Evolutionary conservation across 2,797 vertebrate genomes (phyloP).

Genomic region (Remorina albescens): DNA sequence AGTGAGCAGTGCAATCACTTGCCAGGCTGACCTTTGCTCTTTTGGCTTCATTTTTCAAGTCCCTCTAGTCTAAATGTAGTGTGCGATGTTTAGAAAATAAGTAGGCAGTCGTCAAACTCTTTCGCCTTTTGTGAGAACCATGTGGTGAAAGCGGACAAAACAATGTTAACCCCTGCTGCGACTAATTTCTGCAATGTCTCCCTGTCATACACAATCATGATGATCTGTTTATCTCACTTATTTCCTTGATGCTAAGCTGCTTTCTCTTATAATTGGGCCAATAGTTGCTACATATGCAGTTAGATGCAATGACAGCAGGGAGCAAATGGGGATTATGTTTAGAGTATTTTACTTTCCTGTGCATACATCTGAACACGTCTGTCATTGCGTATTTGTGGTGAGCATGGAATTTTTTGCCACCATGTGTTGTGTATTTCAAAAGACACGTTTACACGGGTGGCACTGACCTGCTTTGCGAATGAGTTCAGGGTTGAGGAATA

Average conservation of each 20-base stretch:
- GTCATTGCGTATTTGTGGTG: conserved; percentile 27
- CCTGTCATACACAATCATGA: conserved; percentile 50
- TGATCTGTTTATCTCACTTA: conserved; percentile 57
- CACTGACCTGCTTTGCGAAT: conserved; percentile 61
- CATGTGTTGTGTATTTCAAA: conserved; percentile 41
- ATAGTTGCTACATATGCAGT: conserved; percentile 26
- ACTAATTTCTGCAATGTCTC: conserved; percentile 64
- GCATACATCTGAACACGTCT: conserved; percentile 31
- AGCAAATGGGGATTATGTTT: conserved; percentile 32
- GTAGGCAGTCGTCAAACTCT: conserved; percentile 2
- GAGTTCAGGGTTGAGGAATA: conserved; percentile 57
- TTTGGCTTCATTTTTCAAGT: conserved; percentile 19
- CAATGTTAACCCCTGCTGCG: conserved; percentile 59
- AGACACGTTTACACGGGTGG: conserved; percentile 47
- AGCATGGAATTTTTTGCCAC: conserved; percentile 19
- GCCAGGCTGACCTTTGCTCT: conserved; percentile 36
- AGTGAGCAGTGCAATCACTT: conserved; percentile 8
- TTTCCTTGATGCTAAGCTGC: conserved; percentile 47
- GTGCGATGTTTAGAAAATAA: conserved; percentile 22
- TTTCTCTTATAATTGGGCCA: conserved; percentile 36
- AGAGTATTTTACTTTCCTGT: conserved; percentile 38
- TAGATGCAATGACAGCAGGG: conserved; percentile 47
- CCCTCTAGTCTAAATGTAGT: background rate
- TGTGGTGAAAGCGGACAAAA: conserved; percentile 46
- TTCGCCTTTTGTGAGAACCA: conserved; percentile 27